These are phyloP conservation scores for Oncorhynchus masou DNA, from an alignment of 2,113 vertebrate species.

Conservation along the genomic window DNA sequence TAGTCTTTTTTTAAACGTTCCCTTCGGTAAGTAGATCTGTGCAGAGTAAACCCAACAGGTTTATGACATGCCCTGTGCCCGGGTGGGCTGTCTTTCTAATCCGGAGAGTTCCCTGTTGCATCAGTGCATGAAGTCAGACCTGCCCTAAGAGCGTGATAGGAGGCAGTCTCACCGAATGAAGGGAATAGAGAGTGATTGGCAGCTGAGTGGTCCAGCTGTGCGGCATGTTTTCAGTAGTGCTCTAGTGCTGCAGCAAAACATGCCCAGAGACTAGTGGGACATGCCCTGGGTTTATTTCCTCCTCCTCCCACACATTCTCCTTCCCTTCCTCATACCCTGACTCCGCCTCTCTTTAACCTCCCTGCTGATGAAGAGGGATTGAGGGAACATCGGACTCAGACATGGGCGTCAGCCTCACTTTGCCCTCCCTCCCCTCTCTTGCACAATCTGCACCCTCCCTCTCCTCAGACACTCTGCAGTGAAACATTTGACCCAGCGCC, in stretches of 20 bases:
- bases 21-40: neutral
- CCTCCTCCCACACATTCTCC: neutral
- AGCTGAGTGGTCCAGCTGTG: neutral
- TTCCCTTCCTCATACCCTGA: neutral
- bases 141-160: neutral
- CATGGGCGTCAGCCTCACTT: neutral
- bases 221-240: neutral
- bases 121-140: neutral
- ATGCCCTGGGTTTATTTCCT: neutral
- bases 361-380: neutral
- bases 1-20: too few species aligned
- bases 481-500: conserved; percentile 52
- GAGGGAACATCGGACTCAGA: too few species aligned
- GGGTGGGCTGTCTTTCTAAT: neutral
- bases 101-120: neutral
- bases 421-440: conserved; percentile 5
- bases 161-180: neutral
- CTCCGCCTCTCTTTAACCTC: neutral
- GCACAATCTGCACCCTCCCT: neutral
- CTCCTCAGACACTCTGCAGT: conserved; percentile 20
- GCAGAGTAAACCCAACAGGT: too few species aligned
- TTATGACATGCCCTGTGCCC: too few species aligned
- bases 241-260: neutral
- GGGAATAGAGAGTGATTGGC: neutral
- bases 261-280: neutral